Conservation (phyloP, 2,113 vertebrate species). For the Microcebus tavaratra region DNA sequence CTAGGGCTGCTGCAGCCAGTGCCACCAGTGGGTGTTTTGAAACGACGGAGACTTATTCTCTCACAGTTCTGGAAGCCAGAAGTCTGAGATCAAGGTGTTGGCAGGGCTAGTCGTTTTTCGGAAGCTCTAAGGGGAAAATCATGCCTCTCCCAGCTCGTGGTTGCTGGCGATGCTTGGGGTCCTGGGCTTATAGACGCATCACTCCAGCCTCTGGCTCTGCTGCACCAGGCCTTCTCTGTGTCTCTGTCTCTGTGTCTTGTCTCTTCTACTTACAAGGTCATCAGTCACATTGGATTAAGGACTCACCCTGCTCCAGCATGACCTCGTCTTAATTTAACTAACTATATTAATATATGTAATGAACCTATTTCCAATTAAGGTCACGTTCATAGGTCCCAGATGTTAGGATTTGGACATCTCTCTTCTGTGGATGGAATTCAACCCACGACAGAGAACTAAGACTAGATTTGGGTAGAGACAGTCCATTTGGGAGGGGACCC, state of each 20-base stretch:
- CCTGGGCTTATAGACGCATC: fast-evolving
- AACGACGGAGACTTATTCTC: fast-evolving
- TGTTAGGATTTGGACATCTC: not conserved
- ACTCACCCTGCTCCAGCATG: not conserved
- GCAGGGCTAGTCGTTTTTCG: not conserved
- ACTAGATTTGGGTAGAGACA: not conserved
- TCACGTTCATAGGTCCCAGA: too few species aligned
- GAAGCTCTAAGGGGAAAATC: not conserved
- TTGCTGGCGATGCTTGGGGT: fast-evolving
- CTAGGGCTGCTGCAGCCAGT: too few species aligned
- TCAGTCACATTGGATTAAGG: too few species aligned
- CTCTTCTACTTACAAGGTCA: not conserved
- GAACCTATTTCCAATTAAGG: not conserved
- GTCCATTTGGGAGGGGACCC: not conserved
- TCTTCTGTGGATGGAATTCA: not conserved
- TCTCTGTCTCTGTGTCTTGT: not conserved
- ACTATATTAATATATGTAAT: too few species aligned
- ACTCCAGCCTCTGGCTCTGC: not conserved
- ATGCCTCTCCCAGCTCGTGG: too few species aligned
- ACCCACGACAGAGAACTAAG: not conserved
- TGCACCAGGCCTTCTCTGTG: not conserved
- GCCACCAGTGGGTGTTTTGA: not conserved
- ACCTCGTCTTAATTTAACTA: not conserved
- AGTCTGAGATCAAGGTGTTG: not conserved
- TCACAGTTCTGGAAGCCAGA: not conserved